phyloP scores from a whole-genome alignment of 1,140 invertebrate genomes.

The Nilaparvata lugens region DNA sequence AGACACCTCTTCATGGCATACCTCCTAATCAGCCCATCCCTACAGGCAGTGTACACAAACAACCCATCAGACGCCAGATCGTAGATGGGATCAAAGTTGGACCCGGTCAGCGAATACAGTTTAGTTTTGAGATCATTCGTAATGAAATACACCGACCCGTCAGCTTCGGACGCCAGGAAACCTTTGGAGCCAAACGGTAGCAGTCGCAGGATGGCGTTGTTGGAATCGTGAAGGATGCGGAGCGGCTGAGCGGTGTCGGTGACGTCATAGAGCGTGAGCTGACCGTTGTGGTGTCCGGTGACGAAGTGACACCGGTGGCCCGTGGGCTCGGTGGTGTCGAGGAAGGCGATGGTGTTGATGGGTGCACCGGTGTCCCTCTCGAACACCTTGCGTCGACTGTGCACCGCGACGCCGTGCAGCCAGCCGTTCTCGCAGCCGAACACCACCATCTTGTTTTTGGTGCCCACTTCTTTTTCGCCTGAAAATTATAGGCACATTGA shows the following conservation, averaged over 20 bases:
- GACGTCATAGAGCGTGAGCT: constrained; percentile 38
- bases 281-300: constrained; percentile 34
- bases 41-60: constrained; percentile 44
- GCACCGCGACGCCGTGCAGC: constrained; percentile 46
- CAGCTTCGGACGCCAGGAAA: constrained; percentile 43
- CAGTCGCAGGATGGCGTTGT: constrained; percentile 39
- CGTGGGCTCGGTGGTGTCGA: constrained; percentile 29
- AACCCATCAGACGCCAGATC: constrained; percentile 42
- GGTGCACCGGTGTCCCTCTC: constrained; percentile 36
- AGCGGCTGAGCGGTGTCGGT: constrained; percentile 27
- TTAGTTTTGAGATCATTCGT: constrained; percentile 34
- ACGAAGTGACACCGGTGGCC: constrained; percentile 7
- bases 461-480: constrained; percentile 51
- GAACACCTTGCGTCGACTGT: constrained; percentile 41
- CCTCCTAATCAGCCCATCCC: constrained; percentile 46
- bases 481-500: constrained; percentile 16
- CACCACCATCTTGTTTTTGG: constrained; percentile 50
- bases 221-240: constrained; percentile 38
- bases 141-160: constrained; percentile 46
- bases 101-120: constrained; percentile 49
- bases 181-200: constrained; percentile 32
- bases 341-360: constrained; percentile 41
- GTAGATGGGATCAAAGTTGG: constrained; percentile 57
- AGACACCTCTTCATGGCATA: constrained; percentile 32
- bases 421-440: constrained; percentile 52